Percentiles rank a stretch among this genome's conserved stretches.
Conservation (phyloP, 1,140 invertebrate genomes). For the Uloborus diversus region DNA sequence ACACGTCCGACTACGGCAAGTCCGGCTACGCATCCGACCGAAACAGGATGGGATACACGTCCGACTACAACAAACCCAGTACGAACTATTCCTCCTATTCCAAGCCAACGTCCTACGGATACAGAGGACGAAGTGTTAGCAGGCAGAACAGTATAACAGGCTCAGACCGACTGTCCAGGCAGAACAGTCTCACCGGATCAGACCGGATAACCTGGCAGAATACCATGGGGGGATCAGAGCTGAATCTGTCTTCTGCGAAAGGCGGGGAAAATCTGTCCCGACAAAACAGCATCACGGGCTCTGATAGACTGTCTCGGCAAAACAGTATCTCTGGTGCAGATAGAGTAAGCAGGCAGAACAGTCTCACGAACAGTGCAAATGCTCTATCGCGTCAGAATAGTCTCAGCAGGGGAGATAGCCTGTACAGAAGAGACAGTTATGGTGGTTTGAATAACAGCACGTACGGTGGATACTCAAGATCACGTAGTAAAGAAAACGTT, state of each 20-base stretch:
- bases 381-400: conserved; percentile 33
- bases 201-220: conserved; percentile 9
- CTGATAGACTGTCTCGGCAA: conserved; percentile 23
- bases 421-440: conserved; percentile 42
- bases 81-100: conserved; percentile 7
- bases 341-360: conserved; percentile 9
- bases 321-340: neutral
- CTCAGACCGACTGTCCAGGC: conserved; percentile 10
- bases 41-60: conserved; percentile 33
- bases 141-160: conserved; percentile 39
- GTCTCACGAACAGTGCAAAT: neutral
- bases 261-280: neutral
- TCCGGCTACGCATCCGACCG: conserved; percentile 48
- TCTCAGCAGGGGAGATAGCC: conserved; percentile 17
- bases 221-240: neutral
- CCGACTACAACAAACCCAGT: conserved; percentile 38
- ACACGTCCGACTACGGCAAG: conserved; percentile 55
- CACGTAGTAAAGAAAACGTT: conserved; percentile 36
- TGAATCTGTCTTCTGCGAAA: neutral
- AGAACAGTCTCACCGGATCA: conserved; percentile 4
- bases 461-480: conserved; percentile 35
- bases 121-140: conserved; percentile 18
- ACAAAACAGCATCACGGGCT: neutral
- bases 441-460: conserved; percentile 2
- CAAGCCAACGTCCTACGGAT: neutral